Base-by-base conservation (phyloP, 2,888 invertebrate species). In the Eulithis prunata region DNA sequence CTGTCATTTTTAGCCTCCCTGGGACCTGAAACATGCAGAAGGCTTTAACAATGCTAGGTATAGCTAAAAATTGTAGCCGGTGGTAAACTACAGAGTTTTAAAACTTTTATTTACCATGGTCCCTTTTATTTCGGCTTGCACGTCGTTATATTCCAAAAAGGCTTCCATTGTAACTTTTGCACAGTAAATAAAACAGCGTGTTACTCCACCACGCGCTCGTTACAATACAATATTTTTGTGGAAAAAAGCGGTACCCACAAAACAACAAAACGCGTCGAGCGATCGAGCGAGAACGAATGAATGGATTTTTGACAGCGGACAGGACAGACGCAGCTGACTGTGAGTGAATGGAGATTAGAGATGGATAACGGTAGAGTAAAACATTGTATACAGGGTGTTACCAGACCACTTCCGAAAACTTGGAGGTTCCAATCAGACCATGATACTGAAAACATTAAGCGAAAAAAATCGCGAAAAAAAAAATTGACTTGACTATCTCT, bases 1-100 rank as follows among this genome's bases (percentile, higher is more conserved):
- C 98, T 0, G 98, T 97, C 87, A 99, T 95, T 88, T 99, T 99
- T 45, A 99, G 88, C 68, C 97, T 95, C 0, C 99, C 99, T 7
- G 97, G 96, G 57, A 97, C 97, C 99, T 99, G 81, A 32, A 81
- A 80, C 70, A 62, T 28, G 10, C 28, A 58, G 8, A 4, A 54
- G 2, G 47, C 7, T 14, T 14, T 7, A 8, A 21, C 49, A 49
- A 11, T 49, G 21, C 13, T 14, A 14, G 59, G n/a, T n/a, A n/a
- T n/a, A n/a, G 51, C 8, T 5, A 54, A 21, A 52, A 8, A 11
- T 38, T 28, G 49, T 28, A 2, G 6, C 1, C 54, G 32, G 43
- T 41, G 13, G 12, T 46, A 47, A 36, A 5, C 12, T 45, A 53
- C 55, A 6, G 14, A 49, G 10, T 10, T 11, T 62, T 12, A 0